Conservation (phyloP, 2,113 vertebrate genomes). For the Pollimyrus isidori region DNA sequence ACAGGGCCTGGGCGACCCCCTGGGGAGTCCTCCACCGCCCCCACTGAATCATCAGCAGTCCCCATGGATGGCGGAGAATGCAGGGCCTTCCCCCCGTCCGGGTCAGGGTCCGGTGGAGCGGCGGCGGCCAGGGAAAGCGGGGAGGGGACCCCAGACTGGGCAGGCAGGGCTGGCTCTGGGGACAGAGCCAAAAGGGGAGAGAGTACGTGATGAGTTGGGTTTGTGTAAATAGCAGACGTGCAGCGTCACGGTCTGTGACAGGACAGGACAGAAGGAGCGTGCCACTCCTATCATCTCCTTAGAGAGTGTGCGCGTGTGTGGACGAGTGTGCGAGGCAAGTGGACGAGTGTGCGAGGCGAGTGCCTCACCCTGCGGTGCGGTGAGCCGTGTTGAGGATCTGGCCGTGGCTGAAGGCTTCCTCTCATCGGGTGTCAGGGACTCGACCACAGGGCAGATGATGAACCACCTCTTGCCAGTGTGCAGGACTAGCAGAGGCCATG, state of each 20-base stretch:
- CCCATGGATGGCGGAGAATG: background rate
- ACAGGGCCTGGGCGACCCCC: constrained; percentile 29
- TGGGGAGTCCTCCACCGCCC: constrained; percentile 40
- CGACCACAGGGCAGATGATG: constrained; percentile 93
- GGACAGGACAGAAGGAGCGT: background rate
- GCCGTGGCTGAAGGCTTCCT: constrained; percentile 41
- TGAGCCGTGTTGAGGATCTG: constrained; percentile 50
- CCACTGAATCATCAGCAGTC: background rate
- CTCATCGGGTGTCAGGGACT: constrained; percentile 66
- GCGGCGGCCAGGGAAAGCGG: background rate
- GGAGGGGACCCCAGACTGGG: background rate
- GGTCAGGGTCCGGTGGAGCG: background rate
- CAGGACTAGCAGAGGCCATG: constrained; percentile 63
- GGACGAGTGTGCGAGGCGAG: too few relatives aligned
- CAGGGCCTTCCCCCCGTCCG: background rate
- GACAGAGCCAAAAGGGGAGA: background rate
- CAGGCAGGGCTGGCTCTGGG: background rate
- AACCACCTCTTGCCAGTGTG: constrained; percentile 97
- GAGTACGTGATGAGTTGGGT: background rate
- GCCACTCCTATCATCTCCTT: background rate
- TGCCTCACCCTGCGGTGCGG: constrained; percentile 62
- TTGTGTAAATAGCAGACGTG: background rate
- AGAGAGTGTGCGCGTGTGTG: too few relatives aligned
- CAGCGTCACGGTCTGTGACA: constrained; percentile 27
- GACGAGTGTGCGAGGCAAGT: background rate